Evolutionary conservation across 1,140 invertebrate species (phyloP).

Genomic region (Augochlora pura): DNA sequence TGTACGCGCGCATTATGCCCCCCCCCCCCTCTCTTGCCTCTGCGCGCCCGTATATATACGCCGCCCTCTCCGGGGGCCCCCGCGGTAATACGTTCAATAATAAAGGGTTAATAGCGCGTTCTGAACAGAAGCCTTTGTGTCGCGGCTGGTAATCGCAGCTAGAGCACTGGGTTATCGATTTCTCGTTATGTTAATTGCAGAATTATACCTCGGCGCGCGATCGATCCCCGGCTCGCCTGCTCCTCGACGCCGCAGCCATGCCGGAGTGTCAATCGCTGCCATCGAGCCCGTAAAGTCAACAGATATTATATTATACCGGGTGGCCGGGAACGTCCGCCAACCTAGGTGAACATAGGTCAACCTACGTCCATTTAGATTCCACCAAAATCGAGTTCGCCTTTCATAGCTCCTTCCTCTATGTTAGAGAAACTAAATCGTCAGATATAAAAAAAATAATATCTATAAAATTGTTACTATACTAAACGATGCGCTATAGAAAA

Average conservation of each 20-base stretch:
- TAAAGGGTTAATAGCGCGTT: conserved; percentile 49
- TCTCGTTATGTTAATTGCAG: conserved; percentile 48
- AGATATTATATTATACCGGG: neutral
- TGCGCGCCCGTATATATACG: too few species aligned
- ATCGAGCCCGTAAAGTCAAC: conserved; percentile 11
- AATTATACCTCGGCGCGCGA: conserved; percentile 35
- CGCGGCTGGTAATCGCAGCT: conserved; percentile 43
- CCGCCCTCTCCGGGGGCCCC: too few species aligned
- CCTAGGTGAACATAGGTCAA: too few species aligned
- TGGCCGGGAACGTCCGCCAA: too few species aligned
- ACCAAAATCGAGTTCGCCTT: too few species aligned
- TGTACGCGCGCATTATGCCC: conserved; percentile 32
- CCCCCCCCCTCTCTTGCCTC: too few species aligned
- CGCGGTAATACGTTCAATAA: conserved; percentile 49
- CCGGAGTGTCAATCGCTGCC: neutral
- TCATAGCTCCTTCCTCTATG: too few species aligned
- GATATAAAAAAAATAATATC: too few species aligned
- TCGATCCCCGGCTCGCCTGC: neutral
- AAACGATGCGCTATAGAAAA: too few species aligned
- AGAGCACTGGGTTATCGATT: conserved; percentile 43
- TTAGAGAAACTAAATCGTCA: too few species aligned
- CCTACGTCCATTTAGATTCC: too few species aligned
- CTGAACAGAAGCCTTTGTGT: conserved; percentile 47
- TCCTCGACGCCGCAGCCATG: conserved; percentile 14
- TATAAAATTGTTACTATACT: too few species aligned